Evolutionary conservation across 2,113 vertebrate genomes (phyloP).

Genomic region (Sus scrofa): T2T-Sscrofa CM000827.6:88665001-88665500

Average conservation of each 20-base stretch:
- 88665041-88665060: constrained; percentile 97
- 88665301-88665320: neutral
- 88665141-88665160: neutral
- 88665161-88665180: neutral
- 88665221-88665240: neutral
- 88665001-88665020: constrained; percentile 96
- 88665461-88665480: neutral
- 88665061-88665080: constrained; percentile 97
- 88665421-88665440: neutral
- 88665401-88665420: neutral
- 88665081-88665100: constrained; percentile 88
- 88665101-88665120: neutral
- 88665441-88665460: neutral
- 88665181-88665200: neutral
- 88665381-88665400: neutral
- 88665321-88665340: neutral
- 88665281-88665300: neutral
- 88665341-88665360: neutral
- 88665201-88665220: neutral
- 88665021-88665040: constrained; percentile 98
- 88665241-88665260: neutral
- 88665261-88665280: neutral
- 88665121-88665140: rapidly evolving
- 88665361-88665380: neutral
- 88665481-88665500: neutral